Conservation (phyloP, 53 echinoderm and acorn worm genomes). For the Crossaster papposus region DNA sequence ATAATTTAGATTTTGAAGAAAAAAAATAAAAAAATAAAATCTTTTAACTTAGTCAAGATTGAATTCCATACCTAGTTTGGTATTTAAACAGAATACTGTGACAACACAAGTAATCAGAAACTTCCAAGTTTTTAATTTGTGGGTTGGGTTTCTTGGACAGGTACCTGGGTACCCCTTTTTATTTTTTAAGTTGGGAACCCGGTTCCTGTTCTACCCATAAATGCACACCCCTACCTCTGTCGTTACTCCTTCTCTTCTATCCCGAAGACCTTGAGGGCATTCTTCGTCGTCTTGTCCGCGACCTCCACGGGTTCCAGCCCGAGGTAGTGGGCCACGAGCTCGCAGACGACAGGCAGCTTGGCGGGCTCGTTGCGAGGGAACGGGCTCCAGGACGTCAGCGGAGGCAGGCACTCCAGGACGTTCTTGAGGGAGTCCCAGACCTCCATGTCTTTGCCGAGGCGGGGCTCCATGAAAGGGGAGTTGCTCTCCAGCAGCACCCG, state of each 20-base stretch:
- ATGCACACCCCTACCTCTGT: neutral
- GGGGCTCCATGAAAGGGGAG: constrained; percentile 58
- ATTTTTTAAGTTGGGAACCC: neutral
- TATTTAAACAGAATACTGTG: neutral
- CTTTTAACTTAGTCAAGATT: too few relatives aligned
- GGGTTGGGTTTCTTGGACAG: too few relatives aligned
- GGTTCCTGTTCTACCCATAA: neutral
- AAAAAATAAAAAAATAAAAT: too few relatives aligned
- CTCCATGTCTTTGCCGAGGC: constrained; percentile 22
- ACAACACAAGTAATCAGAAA: too few relatives aligned
- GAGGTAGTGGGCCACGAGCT: constrained; percentile 54
- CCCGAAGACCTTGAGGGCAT: constrained; percentile 36
- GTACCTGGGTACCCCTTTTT: too few relatives aligned
- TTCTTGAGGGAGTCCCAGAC: constrained; percentile 45
- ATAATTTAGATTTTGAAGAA: too few relatives aligned
- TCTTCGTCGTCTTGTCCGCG: constrained; percentile 41
- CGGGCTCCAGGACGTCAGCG: constrained; percentile 39
- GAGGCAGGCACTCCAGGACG: constrained; percentile 53
- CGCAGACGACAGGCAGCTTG: constrained; percentile 41
- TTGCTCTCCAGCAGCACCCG: constrained; percentile 54
- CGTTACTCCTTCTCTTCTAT: constrained; percentile 15
- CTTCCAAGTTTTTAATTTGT: too few relatives aligned
- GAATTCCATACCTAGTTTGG: too few relatives aligned
- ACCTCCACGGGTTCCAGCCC: constrained; percentile 31
- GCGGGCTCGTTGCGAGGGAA: constrained; percentile 57